These are phyloP conservation scores for Halesus radiatus DNA, from an alignment of 1,140 invertebrate genomes.

Conservation along the genomic window DNA sequence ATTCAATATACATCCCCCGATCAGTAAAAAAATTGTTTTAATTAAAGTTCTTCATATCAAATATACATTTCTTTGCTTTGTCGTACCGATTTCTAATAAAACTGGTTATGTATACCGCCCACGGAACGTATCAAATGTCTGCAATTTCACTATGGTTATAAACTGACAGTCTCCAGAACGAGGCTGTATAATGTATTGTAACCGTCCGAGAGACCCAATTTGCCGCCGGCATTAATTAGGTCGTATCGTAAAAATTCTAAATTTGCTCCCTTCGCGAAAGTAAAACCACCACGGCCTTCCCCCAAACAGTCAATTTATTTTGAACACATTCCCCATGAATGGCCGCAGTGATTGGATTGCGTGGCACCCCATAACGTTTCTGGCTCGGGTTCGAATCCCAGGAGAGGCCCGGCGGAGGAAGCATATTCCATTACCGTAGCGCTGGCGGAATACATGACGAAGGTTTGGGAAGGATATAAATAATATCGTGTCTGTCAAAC, in stretches of 20 bases:
- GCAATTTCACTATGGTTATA: conserved; percentile 20
- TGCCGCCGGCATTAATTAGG: conserved; percentile 25
- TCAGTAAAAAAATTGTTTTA: too few species aligned
- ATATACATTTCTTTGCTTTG: too few species aligned
- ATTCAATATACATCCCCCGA: too few species aligned
- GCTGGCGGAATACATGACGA: conserved; percentile 23
- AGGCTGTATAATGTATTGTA: conserved; percentile 10
- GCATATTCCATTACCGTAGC: conserved; percentile 15
- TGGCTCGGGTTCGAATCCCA: conserved; percentile 17
- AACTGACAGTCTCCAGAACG: conserved; percentile 1
- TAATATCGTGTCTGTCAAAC: conserved; percentile 30
- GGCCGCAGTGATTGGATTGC: conserved; percentile 55
- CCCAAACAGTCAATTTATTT: conserved; percentile 50
- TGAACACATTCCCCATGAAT: conserved; percentile 54
- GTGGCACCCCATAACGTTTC: conserved; percentile 1
- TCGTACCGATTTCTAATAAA: too few species aligned
- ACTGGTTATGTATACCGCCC: too few species aligned
- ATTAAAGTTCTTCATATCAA: too few species aligned
- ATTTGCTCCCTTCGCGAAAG: conserved; percentile 23
- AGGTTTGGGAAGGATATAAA: conserved; percentile 24
- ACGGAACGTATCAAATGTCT: conserved; percentile 13
- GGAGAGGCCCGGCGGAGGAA: conserved; percentile 19
- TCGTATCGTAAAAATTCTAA: conserved; percentile 34
- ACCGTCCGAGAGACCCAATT: conserved; percentile 15
- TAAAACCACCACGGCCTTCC: conserved; percentile 20